Conservation (phyloP, 2,113 vertebrate genomes). For the Columbina picui region DNA sequence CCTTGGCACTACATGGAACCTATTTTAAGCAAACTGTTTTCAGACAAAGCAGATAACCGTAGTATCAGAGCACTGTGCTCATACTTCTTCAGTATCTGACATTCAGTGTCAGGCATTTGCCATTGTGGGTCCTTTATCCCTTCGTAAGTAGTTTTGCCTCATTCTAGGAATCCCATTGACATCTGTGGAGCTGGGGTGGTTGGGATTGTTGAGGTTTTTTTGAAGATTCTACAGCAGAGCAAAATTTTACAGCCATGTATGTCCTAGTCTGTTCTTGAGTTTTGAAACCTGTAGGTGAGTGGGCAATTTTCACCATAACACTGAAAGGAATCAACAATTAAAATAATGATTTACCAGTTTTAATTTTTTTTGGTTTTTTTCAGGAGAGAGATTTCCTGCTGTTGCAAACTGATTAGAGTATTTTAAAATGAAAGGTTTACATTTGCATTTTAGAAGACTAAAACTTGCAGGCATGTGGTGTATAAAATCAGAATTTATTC, state of each 20-base stretch:
- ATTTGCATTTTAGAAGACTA: not conserved
- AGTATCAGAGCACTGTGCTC: not conserved
- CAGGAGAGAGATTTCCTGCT: not conserved
- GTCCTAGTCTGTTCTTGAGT: not conserved
- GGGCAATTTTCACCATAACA: not conserved
- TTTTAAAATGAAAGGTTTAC: not conserved
- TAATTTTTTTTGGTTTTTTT: not conserved
- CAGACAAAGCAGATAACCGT: not conserved
- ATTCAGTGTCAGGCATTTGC: not conserved
- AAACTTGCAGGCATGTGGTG: not conserved
- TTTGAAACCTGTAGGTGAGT: not conserved
- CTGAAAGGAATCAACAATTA: not conserved
- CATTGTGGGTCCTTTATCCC: not conserved
- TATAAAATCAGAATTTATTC: not conserved
- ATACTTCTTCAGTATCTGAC: not conserved
- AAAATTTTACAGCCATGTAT: not conserved
- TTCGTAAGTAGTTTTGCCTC: not conserved
- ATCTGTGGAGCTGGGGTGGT: not conserved
- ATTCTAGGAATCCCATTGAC: not conserved
- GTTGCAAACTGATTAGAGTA: not conserved
- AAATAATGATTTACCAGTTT: not conserved
- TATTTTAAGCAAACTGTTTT: not conserved
- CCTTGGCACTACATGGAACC: not conserved
- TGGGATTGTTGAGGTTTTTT: not conserved
- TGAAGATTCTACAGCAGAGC: not conserved